These are phyloP conservation scores for Achlya flavicornis DNA, from an alignment of 2,888 invertebrate species.

Conservation along the genomic window DNA sequence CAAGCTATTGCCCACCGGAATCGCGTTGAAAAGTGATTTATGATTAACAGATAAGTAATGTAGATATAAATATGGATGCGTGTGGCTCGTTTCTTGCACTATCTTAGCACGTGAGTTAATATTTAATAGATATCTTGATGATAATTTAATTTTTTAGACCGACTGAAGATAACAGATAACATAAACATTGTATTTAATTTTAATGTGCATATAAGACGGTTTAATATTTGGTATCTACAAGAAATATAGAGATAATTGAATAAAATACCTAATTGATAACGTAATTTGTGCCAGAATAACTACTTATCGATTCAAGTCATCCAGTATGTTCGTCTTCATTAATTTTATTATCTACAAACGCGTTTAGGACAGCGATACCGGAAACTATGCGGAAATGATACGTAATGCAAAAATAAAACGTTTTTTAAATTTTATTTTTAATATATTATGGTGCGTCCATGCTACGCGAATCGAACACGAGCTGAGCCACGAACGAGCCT, in stretches of 20 bases:
- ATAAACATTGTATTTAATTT: no score
- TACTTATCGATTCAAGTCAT: not conserved
- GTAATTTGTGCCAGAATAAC: not conserved
- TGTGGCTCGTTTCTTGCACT: not conserved
- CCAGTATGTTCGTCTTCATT: no score
- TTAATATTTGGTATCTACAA: no score
- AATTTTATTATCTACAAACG: not conserved
- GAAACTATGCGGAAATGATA: not conserved
- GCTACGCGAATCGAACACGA: no score
- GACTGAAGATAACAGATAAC: conserved; percentile 1
- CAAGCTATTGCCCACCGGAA: conserved; percentile 11
- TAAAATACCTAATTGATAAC: no score
- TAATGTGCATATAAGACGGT: no score
- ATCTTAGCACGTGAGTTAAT: not conserved
- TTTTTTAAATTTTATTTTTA: no score
- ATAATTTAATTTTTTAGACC: not conserved
- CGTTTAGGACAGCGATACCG: not conserved
- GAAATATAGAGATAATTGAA: no score
- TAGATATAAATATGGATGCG: not conserved
- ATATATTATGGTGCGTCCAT: no score
- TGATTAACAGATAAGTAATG: not conserved
- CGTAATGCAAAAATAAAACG: not conserved
- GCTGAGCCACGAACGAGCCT: no score
- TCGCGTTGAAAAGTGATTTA: conserved; percentile 16
- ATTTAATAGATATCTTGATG: not conserved